Evolutionary conservation across 2,888 invertebrate genomes (phyloP).

Genomic region (Nemapogon koenigi): DNA sequence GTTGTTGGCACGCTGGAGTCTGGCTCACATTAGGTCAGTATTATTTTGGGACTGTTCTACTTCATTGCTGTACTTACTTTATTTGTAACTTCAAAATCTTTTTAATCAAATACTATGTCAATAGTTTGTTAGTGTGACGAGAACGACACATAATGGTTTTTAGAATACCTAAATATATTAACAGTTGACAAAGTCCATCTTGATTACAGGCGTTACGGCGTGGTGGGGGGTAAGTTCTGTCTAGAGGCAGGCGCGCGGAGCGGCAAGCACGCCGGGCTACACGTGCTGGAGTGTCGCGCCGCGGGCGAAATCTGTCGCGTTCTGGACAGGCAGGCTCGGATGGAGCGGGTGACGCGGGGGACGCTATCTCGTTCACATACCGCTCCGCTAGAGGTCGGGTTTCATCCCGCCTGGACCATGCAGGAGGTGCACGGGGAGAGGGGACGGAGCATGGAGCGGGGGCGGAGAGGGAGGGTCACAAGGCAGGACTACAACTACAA

Average conservation of each 20-base stretch:
- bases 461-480: too few relatives aligned
- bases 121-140: constrained; percentile 11
- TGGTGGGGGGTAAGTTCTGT: constrained; percentile 85
- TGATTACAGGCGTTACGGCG: constrained; percentile 77
- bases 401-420: constrained; percentile 72
- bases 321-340: too few relatives aligned
- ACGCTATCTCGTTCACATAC: too few relatives aligned
- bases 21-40: constrained; percentile 70
- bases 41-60: too few relatives aligned
- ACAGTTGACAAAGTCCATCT: background rate
- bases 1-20: constrained; percentile 74
- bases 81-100: too few relatives aligned
- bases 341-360: too few relatives aligned
- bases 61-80: too few relatives aligned
- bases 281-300: too few relatives aligned
- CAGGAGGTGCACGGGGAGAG: constrained; percentile 70
- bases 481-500: too few relatives aligned
- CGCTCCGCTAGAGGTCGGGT: constrained; percentile 77
- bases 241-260: constrained; percentile 90
- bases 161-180: constrained; percentile 6
- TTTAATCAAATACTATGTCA: too few relatives aligned
- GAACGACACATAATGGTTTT: constrained; percentile 10
- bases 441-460: constrained; percentile 54
- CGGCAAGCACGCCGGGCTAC: constrained; percentile 82
- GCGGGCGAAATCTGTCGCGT: too few relatives aligned